Base-by-base conservation (phyloP, 1,140 invertebrate species). In the Kradibia gibbosae region DNA sequence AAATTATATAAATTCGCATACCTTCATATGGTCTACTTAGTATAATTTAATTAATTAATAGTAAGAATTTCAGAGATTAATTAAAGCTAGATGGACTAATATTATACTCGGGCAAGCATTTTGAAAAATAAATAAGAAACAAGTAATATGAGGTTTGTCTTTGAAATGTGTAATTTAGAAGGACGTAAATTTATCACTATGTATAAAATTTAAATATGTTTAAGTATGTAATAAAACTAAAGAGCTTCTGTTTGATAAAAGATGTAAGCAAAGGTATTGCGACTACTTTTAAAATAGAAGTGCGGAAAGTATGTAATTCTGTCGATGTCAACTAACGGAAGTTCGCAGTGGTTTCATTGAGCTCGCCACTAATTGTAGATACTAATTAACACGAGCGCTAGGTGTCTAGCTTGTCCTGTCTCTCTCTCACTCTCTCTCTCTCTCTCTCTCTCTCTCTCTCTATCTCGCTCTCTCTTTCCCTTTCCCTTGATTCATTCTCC, bases 281-380 rank as follows among this genome's bases (percentile, higher is more conserved):
- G 75, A 34, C 0, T 22, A 28, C n/a, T 50, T 53, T 36, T 2
- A 78, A 78, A 78, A 53, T 62, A 60, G 28, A 65, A 31, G 75
- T 28, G 71, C 39, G 28, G 13, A 57, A 36, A 28, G 45, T 45
- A 62, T 42, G 45, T 45, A 73, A 39, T 73, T 31, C 55, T 10
- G 48, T 45, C 28, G 20, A 25, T 15, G 25, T 48, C 28, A 45
- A 78, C 10, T 0, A 65, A 48, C 22, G 55, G 39, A 5, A 36
- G 45, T 13, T 50, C 48, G 48, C 25, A 15, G 39, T 34, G 57
- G 17, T 60, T 78, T 22, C 60, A 80, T 72, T 39, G 50, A 39
- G 67, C 34, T 67, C 3, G 15, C 17, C 70, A 39, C 78, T 80
- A 80, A 80, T 80, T 73, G 78, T 39, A 65, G 78, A 80, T 74